Conservation (phyloP, 2,888 invertebrate genomes). For the Lagria hirta region DNA sequence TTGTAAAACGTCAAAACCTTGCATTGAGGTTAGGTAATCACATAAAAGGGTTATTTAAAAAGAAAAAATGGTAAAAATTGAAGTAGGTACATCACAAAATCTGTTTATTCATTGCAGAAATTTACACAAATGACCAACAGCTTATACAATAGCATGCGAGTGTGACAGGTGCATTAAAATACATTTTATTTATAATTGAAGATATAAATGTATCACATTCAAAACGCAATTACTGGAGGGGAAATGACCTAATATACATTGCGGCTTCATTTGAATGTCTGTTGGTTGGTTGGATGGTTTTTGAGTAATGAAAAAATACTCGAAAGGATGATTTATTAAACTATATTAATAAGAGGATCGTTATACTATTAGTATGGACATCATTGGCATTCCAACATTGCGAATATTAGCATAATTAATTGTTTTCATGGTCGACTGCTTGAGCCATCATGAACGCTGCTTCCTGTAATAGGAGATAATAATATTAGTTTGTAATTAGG, state of each 20-base stretch:
- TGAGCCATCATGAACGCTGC: constrained; percentile 27
- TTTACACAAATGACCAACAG: constrained; percentile 24
- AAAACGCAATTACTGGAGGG: constrained; percentile 8
- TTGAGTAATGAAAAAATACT: constrained; percentile 17
- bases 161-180: constrained; percentile 22
- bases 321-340: constrained; percentile 17
- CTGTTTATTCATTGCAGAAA: constrained; percentile 24
- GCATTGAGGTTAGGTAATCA: too few relatives aligned
- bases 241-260: constrained; percentile 9
- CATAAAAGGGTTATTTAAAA: too few relatives aligned
- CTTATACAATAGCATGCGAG: constrained; percentile 24
- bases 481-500: constrained; percentile 10
- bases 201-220: constrained; percentile 6
- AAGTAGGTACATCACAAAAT: constrained; percentile 28
- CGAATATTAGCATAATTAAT: constrained; percentile 20
- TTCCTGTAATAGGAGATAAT: constrained; percentile 22
- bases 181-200: background rate
- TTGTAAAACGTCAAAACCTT: too few relatives aligned
- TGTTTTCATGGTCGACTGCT: constrained; percentile 26
- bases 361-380: constrained; percentile 12
- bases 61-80: too few relatives aligned
- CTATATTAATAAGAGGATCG: constrained; percentile 15
- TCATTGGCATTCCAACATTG: constrained; percentile 21
- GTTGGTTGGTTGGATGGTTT: background rate
- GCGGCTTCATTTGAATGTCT: constrained; percentile 2